These are phyloP conservation scores for Drosophila sturtevanti DNA, from an alignment of 1,140 invertebrate species.

Conservation along the genomic window DNA sequence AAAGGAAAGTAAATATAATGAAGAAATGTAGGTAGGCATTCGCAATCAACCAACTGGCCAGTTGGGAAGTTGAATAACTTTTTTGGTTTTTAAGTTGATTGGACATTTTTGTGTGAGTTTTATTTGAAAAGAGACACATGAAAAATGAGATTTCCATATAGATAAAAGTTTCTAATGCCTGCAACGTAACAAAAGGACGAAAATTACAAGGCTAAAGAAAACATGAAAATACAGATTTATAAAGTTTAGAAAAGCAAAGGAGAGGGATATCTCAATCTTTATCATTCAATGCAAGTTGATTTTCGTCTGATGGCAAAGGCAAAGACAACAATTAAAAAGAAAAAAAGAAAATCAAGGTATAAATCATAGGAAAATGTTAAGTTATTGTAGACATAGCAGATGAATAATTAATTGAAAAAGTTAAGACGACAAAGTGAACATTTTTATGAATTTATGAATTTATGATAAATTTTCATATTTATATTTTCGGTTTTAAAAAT, in stretches of 20 bases:
- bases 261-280: background rate
- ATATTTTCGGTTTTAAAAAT: too few species aligned
- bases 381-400: background rate
- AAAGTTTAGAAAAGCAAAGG: background rate
- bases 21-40: constrained; percentile 6
- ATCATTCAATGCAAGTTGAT: background rate
- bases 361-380: background rate
- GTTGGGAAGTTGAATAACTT: background rate
- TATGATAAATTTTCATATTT: too few species aligned
- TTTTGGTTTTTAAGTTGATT: constrained; percentile 9
- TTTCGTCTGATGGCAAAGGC: background rate
- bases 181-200: background rate
- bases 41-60: constrained; percentile 1
- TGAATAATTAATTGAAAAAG: too few species aligned
- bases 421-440: too few species aligned
- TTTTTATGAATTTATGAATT: too few species aligned
- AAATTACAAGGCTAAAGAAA: constrained; percentile 2
- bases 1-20: constrained; percentile 5
- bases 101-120: constrained; percentile 3
- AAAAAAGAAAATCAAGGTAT: background rate
- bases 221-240: background rate
- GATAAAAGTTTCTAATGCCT: constrained; percentile 5
- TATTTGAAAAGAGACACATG: constrained; percentile 5
- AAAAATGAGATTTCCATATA: constrained; percentile 10
- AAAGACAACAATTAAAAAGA: background rate